Base-by-base conservation (phyloP, 53 echinoderm and acorn worm species). In the Actinopyga echinites region DNA sequence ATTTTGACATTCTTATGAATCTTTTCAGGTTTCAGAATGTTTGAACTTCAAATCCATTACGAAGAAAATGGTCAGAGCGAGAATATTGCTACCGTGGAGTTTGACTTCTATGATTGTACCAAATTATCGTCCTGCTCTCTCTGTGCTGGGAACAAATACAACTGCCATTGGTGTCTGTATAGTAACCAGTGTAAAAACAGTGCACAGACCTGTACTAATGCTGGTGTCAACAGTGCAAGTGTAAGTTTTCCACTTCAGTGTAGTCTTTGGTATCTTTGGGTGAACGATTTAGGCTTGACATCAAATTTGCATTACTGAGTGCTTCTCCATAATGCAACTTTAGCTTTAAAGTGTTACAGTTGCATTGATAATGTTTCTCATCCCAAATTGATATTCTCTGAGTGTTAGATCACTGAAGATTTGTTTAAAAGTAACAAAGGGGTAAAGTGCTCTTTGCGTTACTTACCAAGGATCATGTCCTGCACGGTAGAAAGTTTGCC, bases 101-200 rank as follows among this genome's bases (percentile, higher is more conserved):
- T n/a, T n/a, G n/a, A n/a, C n/a, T n/a, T n/a, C n/a, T 95, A 90
- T 57, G 85, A 82, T 55, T 92, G 95, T 63, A 80, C 65, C 54
- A 54, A 71, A 6, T 90, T 95, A 65, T 40, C 71, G 19, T 87
- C 85, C 30, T 92, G 95, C 83, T 66, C 34, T 24, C 54, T 77
- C 30, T 95, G 95, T 56, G 90, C 87, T 3, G 83, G 79, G 13
- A 90, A 95, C 35, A 64, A 61, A 44, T n/a, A n/a, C n/a, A n/a
- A n/a, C n/a, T n/a, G n/a, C n/a, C n/a, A n/a, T n/a, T n/a, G n/a
- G n/a, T n/a, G n/a, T n/a, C n/a, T n/a, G n/a, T n/a, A n/a, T n/a
- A n/a, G n/a, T n/a, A n/a, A n/a, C n/a, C n/a, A n/a, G n/a, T n/a
- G n/a, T n/a, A n/a, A n/a, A n/a, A n/a, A n/a, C n/a, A n/a, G n/a